These are phyloP conservation scores for Teinopalpus imperialis DNA, from an alignment of 2,888 invertebrate genomes.

Conservation along the genomic window DNA sequence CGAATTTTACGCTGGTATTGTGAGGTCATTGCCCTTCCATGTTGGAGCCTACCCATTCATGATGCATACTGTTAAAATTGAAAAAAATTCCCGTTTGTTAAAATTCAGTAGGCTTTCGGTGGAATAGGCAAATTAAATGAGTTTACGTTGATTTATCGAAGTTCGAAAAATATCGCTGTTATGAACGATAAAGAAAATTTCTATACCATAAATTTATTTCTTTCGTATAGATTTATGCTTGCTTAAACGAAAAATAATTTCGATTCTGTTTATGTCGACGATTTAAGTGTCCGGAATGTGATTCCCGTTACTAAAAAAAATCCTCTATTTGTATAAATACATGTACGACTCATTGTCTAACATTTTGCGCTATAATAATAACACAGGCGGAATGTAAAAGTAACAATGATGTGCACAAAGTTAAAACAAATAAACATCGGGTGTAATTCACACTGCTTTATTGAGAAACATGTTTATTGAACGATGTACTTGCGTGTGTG, in stretches of 20 bases:
- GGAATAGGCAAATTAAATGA: no score
- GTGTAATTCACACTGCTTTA: slow-evolving; percentile 14
- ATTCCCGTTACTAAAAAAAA: neutral
- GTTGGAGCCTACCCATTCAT: no score
- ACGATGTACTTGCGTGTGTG: slow-evolving; percentile 3
- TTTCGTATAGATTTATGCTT: neutral
- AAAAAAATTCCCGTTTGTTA: no score
- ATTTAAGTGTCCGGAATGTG: no score
- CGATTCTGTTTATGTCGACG: neutral
- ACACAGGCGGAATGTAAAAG: slow-evolving; percentile 14
- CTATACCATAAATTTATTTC: no score
- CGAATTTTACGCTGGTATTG: no score
- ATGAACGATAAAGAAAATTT: no score
- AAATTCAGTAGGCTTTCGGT: no score
- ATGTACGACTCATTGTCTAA: slow-evolving; percentile 11
- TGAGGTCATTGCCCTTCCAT: no score
- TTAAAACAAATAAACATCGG: slow-evolving; percentile 43
- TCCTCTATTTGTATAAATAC: neutral
- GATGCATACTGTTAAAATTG: no score
- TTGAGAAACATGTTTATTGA: slow-evolving; percentile 11
- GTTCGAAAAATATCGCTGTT: no score
- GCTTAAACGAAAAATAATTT: neutral
- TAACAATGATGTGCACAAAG: slow-evolving; percentile 38
- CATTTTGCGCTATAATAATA: slow-evolving; percentile 15
- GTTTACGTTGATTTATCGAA: no score